A percentile compares a stretch with the other conserved stretches of the same genome.
Conservation (phyloP, 1,140 invertebrate genomes). For the Glomeris maerens region DNA sequence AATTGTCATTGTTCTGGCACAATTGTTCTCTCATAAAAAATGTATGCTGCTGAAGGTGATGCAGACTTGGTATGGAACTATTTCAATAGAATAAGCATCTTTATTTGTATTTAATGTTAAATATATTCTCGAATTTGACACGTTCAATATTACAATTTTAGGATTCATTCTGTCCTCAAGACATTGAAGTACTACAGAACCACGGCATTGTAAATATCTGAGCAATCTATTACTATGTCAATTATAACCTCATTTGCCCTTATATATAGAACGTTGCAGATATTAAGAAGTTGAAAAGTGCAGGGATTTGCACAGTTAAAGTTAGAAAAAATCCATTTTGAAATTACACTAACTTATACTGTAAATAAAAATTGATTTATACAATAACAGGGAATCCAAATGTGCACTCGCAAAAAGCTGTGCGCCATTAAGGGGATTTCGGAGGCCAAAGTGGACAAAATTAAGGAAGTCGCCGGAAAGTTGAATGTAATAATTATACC, state of each 20-base stretch:
- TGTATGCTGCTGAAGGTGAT: no score
- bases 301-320: conserved; percentile 63
- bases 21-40: no score
- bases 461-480: conserved; percentile 58
- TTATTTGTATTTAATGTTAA: no score
- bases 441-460: conserved; percentile 67
- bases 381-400: conserved; percentile 47
- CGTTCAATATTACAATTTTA: no score
- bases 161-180: conserved; percentile 36
- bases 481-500: conserved; percentile 26
- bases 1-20: no score
- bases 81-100: no score
- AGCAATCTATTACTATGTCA: conserved; percentile 8
- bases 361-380: not conserved
- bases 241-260: not conserved
- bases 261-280: conserved; percentile 40
- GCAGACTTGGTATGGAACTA: no score
- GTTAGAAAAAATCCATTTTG: conserved; percentile 3
- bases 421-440: conserved; percentile 60
- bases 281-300: conserved; percentile 59
- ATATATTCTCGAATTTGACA: no score
- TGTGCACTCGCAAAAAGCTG: conserved; percentile 59
- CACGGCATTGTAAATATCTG: conserved; percentile 36
- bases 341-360: no score
- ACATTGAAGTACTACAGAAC: conserved; percentile 37